Evolutionary conservation across 2,888 invertebrate species (phyloP), one percentile per base, ranked within the genome.

Genomic region (Tenthredo notha): DNA sequence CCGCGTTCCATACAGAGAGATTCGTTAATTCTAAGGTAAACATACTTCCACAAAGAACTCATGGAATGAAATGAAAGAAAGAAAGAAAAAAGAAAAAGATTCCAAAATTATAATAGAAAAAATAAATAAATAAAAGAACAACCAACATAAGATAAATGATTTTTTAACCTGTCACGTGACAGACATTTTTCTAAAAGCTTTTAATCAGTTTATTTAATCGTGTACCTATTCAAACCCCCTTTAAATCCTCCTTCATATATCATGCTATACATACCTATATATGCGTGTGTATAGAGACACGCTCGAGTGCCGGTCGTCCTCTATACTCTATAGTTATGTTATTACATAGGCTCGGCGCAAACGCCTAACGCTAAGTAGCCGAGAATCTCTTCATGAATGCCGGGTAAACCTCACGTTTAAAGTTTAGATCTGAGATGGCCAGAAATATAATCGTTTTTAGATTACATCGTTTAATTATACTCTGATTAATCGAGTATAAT

Each of bases 1-100:
- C 77, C 25, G 29, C 47, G 50, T 29, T 77, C 50, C 54, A 54
- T 54, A 54, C 25, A 29, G 18, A 33, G 47, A 9, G 77, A 77
- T 50, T 50, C 54, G 29, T 77, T 77, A 77, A 77, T 77, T n/a
- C 77, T 18, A n/a, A 54, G 77, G 54, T 77, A 54, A 77, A 77
- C 77, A 77, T 77, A 21, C 40, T 2, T 21, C 15, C 18, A 33
- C 33, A 33, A 18, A 67, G 25, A 33, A 18, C 33, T 29, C 33
- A 12, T 0, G 4, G 18, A 29, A 33, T 37, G 15, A 29, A 29
- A 33, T 15, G 15, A 18, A 33, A 33, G 1, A 33, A 33, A 29
- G 3, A 67, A 67, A 67, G 33, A 33, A 33, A 6, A 33, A 33
- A 29, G 3, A 67, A 67, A 67, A 67, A 33, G 4, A 33, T 6